Base-by-base conservation (phyloP, 2,113 vertebrate species). In the Prietella phreatophila region DNA sequence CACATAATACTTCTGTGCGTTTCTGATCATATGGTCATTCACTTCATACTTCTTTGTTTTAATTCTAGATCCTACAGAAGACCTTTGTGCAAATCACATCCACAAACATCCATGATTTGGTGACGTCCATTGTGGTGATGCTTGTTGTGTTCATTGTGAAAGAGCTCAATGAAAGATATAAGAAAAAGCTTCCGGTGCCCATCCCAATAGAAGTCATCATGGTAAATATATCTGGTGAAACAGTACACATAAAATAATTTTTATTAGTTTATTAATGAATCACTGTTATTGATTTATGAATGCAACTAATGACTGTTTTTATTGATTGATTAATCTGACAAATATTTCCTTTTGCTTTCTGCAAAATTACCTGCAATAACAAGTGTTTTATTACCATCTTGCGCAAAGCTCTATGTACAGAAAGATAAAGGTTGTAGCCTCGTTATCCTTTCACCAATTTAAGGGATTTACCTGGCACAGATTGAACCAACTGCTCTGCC, bases 171-270 rank as follows among this genome's bases (percentile, higher is more conserved):
- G 96, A 99, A 33, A 95, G 95, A 89, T 99, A 91, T 93, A 99
- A 96, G 94, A 93, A 94, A 87, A 98, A 97, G 91, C 95, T 99
- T 39, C 98, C 97, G 0, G 91, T 97, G 69, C 97, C 98, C 7
- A 97, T 99, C 78, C 98, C 98, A 0, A 97, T 99, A 4, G 98
- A 99, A 90, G 95, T 99, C 79, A 93, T 99, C 50, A 93, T 98
- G 97, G 98, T 99, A 95, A 98, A 33, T 82, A 39, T 33, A 36
- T 58, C 30, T 67, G 10, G 22, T 69, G 60, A 39, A 81, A 14
- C 22, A 67, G 17, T 19, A 33, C 50, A 10, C 50, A 80, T n/a
- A 30, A 56, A 80, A 50, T 22, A 50, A 55, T 55, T 60, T 60
- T 30, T 36, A 85, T 47, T 79, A 19, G 82, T 82, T 30, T 85